Conservation (phyloP, 35 echinoderm and acorn worm species). For the Chiridota heheva region DNA sequence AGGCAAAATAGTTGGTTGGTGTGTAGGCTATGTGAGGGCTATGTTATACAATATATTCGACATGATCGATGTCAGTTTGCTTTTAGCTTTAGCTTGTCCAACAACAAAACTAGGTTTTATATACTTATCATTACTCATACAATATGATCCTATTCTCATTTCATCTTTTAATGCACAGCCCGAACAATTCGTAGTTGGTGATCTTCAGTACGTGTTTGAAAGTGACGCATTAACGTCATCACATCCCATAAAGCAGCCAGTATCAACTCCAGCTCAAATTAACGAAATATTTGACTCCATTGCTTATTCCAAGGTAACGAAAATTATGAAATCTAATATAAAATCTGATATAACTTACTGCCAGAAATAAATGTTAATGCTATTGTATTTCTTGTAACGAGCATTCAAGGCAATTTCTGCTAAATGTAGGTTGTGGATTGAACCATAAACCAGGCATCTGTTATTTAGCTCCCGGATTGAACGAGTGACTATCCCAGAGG, state of each 20-base stretch:
- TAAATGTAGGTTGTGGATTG: too few relatives aligned
- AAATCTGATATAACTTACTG: too few relatives aligned
- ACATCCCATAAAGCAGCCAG: slow-evolving; percentile 83
- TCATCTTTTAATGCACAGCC: slow-evolving; percentile 39
- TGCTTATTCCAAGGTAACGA: slow-evolving; percentile 93
- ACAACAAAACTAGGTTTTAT: not conserved
- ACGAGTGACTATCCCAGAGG: too few relatives aligned
- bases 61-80: not conserved
- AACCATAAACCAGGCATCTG: too few relatives aligned
- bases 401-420: too few relatives aligned
- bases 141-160: not conserved
- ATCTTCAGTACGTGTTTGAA: slow-evolving; percentile 74
- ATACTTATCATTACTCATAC: not conserved
- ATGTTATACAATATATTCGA: too few relatives aligned
- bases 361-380: too few relatives aligned
- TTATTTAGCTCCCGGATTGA: too few relatives aligned
- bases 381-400: too few relatives aligned
- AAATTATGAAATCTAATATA: not conserved
- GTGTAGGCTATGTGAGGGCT: too few relatives aligned
- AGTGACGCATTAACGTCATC: slow-evolving; percentile 78
- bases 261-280: slow-evolving; percentile 78
- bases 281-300: slow-evolving; percentile 98
- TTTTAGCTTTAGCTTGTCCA: too few relatives aligned
- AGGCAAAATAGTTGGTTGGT: too few relatives aligned
- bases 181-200: slow-evolving; percentile 75